These are phyloP conservation scores for Poliocrania exsul DNA, from an alignment of 2,797 vertebrate species.

Conservation along the genomic window DNA sequence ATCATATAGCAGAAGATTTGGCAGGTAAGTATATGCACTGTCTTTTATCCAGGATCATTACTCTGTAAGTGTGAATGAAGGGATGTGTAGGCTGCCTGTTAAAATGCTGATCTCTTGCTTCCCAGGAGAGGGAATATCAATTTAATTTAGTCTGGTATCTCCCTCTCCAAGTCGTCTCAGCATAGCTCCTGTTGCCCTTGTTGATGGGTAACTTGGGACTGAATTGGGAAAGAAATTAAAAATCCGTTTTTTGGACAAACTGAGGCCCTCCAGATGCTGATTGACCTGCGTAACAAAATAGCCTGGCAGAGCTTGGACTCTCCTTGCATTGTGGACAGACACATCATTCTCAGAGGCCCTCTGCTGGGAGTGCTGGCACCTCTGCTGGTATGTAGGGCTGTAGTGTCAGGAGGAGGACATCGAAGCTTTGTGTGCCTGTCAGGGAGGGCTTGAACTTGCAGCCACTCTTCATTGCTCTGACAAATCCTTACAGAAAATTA, in stretches of 20 bases:
- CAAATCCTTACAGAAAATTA: background rate
- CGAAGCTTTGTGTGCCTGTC: background rate
- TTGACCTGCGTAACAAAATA: fast-evolving
- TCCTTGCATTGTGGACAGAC: background rate
- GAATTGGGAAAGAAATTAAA: background rate
- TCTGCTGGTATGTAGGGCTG: background rate
- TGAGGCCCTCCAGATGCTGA: background rate
- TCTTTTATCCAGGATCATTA: background rate
- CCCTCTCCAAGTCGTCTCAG: background rate
- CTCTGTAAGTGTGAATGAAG: background rate
- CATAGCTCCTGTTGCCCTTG: background rate
- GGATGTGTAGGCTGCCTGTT: background rate
- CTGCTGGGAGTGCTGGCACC: fast-evolving
- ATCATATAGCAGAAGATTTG: conserved; percentile 29
- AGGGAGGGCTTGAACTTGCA: background rate
- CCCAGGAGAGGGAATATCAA: background rate
- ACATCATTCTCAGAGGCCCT: background rate
- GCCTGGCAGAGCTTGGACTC: background rate
- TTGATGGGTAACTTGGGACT: background rate
- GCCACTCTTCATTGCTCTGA: background rate
- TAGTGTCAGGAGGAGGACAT: background rate
- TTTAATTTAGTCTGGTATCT: background rate
- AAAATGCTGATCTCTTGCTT: background rate
- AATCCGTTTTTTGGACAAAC: background rate
- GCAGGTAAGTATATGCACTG: conserved; percentile 52